These are phyloP conservation scores for Mongoloraphidia duomilia DNA, from an alignment of 2,888 invertebrate species.

Conservation along the genomic window DNA sequence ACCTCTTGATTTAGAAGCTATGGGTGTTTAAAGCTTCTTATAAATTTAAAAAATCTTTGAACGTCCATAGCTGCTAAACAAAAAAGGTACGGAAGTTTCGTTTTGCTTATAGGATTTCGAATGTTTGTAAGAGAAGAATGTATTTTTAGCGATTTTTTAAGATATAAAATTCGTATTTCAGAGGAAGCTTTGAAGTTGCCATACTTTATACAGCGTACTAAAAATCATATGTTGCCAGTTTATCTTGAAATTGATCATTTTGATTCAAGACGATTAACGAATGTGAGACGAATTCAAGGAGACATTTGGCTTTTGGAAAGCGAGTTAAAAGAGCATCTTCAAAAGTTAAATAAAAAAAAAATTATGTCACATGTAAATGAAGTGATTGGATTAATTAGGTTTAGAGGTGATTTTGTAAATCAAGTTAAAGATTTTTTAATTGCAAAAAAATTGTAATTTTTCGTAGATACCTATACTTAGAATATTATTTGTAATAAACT, in stretches of 20 bases:
- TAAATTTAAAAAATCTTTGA: no score
- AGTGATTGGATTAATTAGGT: constrained; percentile 48
- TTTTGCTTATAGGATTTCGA: neutral
- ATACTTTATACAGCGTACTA: constrained; percentile 61
- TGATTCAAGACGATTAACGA: constrained; percentile 49
- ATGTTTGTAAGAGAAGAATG: constrained; percentile 1
- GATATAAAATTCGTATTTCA: constrained; percentile 8
- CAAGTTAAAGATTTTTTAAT: constrained; percentile 52
- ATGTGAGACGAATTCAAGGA: constrained; percentile 59
- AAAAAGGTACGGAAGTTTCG: no score
- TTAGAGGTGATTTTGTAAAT: constrained; percentile 62
- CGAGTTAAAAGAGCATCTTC: constrained; percentile 48
- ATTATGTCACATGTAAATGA: constrained; percentile 62
- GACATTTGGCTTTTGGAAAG: constrained; percentile 70
- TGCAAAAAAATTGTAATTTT: constrained; percentile 56
- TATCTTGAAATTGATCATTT: constrained; percentile 45
- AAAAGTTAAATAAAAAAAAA: constrained; percentile 32
- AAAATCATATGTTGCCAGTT: constrained; percentile 72
- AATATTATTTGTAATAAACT: no score
- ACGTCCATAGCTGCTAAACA: no score
- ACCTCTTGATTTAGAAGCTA: no score
- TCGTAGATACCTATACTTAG: no score
- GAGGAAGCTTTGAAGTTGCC: constrained; percentile 36
- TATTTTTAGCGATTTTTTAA: neutral
- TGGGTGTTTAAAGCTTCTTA: no score